A percentile compares a stretch with the other conserved stretches of the same genome.
phyloP scores from a whole-genome alignment of 2,797 vertebrate species.

The Manis crassicaudata region DNA sequence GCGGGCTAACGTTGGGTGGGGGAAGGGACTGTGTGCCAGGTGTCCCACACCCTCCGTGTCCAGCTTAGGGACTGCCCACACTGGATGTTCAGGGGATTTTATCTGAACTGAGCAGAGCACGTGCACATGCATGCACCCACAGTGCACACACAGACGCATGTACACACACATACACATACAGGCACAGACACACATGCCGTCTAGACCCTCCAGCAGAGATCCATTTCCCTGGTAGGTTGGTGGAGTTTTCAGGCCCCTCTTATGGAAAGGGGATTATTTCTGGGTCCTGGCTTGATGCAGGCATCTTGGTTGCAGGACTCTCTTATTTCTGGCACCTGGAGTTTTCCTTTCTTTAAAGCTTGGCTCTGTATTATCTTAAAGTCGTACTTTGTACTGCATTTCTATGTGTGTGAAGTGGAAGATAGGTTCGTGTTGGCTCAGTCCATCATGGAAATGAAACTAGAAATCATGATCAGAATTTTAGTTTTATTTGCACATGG shows the following conservation, averaged over 20 bases:
- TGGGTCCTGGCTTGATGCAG: not conserved
- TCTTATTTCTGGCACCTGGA: not conserved
- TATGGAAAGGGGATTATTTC: not conserved
- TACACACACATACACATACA: not conserved
- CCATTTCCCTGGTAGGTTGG: not conserved
- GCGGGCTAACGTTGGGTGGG: not conserved
- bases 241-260: not conserved
- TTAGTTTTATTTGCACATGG: not conserved
- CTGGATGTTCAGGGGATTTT: not conserved
- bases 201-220: not conserved
- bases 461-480: constrained; percentile 22
- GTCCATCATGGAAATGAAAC: not conserved
- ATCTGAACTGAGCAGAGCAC: not conserved
- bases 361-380: constrained; percentile 3
- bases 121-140: rapidly evolving
- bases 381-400: not conserved
- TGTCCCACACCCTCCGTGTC: not conserved
- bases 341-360: not conserved
- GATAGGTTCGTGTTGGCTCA: constrained; percentile 48
- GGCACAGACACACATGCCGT: not conserved
- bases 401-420: not conserved
- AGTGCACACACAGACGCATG: no score
- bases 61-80: not conserved
- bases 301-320: not conserved
- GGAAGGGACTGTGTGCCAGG: not conserved